Evolutionary conservation across 1,140 invertebrate species (phyloP), one percentile per base, ranked within the genome.

Genomic region (Platorchestia sp.): DNA sequence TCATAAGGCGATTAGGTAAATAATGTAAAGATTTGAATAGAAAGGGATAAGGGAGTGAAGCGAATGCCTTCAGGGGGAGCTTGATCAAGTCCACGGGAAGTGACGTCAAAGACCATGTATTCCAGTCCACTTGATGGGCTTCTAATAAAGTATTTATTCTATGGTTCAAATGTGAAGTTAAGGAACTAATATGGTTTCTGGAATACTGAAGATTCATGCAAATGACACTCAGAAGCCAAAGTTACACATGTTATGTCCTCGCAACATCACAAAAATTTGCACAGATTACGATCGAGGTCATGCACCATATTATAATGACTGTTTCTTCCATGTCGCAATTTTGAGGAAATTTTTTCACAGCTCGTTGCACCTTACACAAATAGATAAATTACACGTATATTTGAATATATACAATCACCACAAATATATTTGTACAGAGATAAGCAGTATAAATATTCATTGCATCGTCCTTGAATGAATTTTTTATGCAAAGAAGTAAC

Each of bases 1-100:
- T 75, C 59, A 75, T 75, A 75, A 75, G 59, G 59, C 59, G 59
- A 75, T 75, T 75, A 75, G 59, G 59, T 75, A 75, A 75, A 75
- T 75, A 75, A 75, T 75, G 27, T 75, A 75, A 75, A 75, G 14
- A 75, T 14, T 75, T 3, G 59, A 10, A 14, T 75, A 36, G 59
- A 27, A 22, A 36, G 59, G 59, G 59, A 27, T 36, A 75, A 10
- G 27, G 27, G 59, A 75, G 19, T 51, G 59, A 22, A 10, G 36
- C 59, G 3, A 22, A 27, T 22, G 59, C 59, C 36, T 3, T 75
- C 59, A 27, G 59, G 36, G 59, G 59, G 27, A 3, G 59, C 59
- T 75, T 75, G 3, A 75, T 75, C 59, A 3, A 3, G 14, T 36
- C 27, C 14, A 75, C 14, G 27, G 14, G 59, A 75, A 36, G 27